Base-by-base conservation (phyloP, 2,113 vertebrate genomes). In the Tringa solitaria region DNA sequence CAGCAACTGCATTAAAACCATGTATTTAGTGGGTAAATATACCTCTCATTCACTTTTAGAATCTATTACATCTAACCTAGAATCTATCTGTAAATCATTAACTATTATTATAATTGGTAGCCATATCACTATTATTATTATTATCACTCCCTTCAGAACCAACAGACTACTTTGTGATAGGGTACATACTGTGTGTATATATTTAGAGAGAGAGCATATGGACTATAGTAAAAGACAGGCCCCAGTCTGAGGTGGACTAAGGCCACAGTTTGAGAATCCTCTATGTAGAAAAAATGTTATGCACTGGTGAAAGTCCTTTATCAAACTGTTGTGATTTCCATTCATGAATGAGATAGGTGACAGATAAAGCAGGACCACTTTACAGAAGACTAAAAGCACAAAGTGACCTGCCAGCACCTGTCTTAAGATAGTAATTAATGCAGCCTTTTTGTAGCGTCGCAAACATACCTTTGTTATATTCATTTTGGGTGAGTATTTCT, bases 1-100 rank as follows among this genome's bases (percentile, higher is more conserved):
- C 90, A 95, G 61, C 35, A 73, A 75, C 50, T 90, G 53, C 57
- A 84, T 90, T 84, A 93, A 93, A 82, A 21, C 32, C 79, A 56
- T 28, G 27, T 54, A 60, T 90, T 95, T 94, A 63, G 75, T 28
- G 60, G 18, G 27, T 86, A 93, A 93, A 86, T 75, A 75, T 35
- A 90, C 64, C 23, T 74, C 68, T 69, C 46, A 65, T 63, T 89
- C 69, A 72, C 76, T 90, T 93, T 78, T 86, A 72, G 61, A 95
- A 85, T 45, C 43, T 90, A 76, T 84, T 87, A 72, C 37, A 30
- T 72, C 43, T 89, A 78, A 89, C 35, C 64, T 89, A 72, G 77
- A 89, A 60, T 92, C 69, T 89, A 64, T 43, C 80, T 84, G 60
- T 84, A 86, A 93, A 80, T 90, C n/a, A 48, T 10, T 54, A 35